Evolutionary conservation across 2,888 invertebrate genomes (phyloP), one percentile per base, ranked within the genome.

Genomic region (Germaria angustata): DNA sequence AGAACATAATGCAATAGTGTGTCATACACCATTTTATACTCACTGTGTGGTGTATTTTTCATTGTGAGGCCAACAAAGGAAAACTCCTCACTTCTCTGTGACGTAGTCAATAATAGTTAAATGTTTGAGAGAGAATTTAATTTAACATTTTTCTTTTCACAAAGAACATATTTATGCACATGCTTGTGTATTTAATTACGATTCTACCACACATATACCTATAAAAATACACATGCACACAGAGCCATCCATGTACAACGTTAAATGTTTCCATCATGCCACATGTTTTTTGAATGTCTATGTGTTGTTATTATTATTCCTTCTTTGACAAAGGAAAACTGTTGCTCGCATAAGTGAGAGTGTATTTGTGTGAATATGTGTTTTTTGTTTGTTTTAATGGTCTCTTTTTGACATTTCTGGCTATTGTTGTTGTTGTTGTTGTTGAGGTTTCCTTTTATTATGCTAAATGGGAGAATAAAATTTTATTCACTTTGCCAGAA

Each of bases 41-140:
- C 81, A 68, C 28, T 20, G 11, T 72, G 36, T 68, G 68, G 59
- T 80, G 66, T 24, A 32, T 79, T 79, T 36, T 79, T 36, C 17
- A 53, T 36, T 71, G 44, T 34, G 36, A 46, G 53, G 36, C 44
- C 17, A 73, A 80, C 66, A 80, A 80, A 66, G 53, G 34, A 75
- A 41, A 75, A 71, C 79, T n/a, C n/a, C 59, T 82, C 82, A 82
- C 82, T 75, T 79, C 79, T 82, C 79, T 79, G 79, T 82, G 82
- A 82, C 82, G 82, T 79, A 76, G 79, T 73, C 66, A 80, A 20
- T n/a, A n/a, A n/a, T 66, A 34, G 36, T 44, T 15, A 11, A 66
- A 59, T 59, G 34, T 69, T 61, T 66, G 72, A 65, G 71, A 65
- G 71, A 79, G 72, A 59, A 57, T 66, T 55, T 53, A 32, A 36